Evolutionary conservation across 1,140 invertebrate genomes (phyloP).

Genomic region (Pseudomyrmex pallidus): DNA sequence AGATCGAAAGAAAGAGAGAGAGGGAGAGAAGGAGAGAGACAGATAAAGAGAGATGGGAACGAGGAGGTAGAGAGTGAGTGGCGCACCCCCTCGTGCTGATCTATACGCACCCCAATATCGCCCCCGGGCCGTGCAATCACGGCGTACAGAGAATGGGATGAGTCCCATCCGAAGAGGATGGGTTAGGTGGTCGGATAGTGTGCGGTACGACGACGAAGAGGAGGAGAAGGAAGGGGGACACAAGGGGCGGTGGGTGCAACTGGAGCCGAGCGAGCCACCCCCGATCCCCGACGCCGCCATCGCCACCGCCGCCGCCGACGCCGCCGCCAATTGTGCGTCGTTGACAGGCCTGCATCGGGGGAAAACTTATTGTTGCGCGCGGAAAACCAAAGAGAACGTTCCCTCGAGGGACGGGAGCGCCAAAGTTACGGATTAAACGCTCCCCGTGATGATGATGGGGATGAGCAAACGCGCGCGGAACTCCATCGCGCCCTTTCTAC

Average conservation of each 20-base stretch:
- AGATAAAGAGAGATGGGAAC: conserved; percentile 2
- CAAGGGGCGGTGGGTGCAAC: conserved; percentile 48
- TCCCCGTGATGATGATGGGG: conserved; percentile 63
- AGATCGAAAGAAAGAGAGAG: conserved; percentile 15
- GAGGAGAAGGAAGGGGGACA: conserved; percentile 26
- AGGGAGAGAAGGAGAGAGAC: too few species aligned
- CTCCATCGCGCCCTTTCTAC: conserved; percentile 14
- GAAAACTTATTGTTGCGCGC: conserved; percentile 81
- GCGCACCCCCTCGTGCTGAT: conserved; percentile 70
- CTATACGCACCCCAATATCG: conserved; percentile 81
- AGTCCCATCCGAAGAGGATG: conserved; percentile 74
- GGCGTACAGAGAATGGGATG: conserved; percentile 82
- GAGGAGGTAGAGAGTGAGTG: conserved; percentile 62
- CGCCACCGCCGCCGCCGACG: conserved; percentile 81
- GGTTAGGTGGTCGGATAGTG: conserved; percentile 76
- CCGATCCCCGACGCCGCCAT: conserved; percentile 39
- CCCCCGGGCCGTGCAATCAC: conserved; percentile 83
- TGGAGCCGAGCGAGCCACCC: conserved; percentile 53
- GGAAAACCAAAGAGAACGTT: conserved; percentile 81
- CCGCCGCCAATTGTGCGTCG: conserved; percentile 82
- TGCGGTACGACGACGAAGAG: conserved; percentile 19
- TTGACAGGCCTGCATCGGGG: conserved; percentile 81
- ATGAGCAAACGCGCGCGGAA: conserved; percentile 33
- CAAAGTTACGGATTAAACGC: conserved; percentile 80
- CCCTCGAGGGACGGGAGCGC: conserved; percentile 70